Evolutionary conservation across 2,113 vertebrate genomes (phyloP).

Genomic region (Heterochromis multidens): DNA sequence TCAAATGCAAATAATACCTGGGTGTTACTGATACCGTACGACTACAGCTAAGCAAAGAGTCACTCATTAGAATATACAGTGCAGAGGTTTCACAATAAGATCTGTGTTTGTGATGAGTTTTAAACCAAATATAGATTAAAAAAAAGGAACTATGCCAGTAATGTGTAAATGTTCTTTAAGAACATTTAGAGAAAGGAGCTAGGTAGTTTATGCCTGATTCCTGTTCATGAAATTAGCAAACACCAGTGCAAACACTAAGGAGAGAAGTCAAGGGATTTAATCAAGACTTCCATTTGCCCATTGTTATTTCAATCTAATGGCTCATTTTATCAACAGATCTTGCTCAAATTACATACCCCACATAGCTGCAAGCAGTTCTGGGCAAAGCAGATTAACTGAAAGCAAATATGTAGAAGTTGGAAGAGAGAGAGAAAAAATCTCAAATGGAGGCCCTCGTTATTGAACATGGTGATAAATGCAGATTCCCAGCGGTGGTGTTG

Average conservation of each 20-base stretch:
- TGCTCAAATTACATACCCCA: constrained; percentile 16
- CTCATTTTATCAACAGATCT: constrained; percentile 42
- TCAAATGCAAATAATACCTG: constrained; percentile 27
- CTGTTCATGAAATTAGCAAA: not conserved
- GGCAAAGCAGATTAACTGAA: constrained; percentile 51
- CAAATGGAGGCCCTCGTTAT: constrained; percentile 41
- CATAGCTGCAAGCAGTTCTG: constrained; percentile 13
- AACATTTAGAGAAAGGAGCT: not conserved
- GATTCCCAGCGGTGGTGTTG: constrained; percentile 57
- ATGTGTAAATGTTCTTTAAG: not conserved
- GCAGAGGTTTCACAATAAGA: not conserved
- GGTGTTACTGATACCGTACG: not conserved
- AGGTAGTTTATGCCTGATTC: not conserved
- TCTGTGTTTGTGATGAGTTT: not conserved
- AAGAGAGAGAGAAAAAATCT: not conserved
- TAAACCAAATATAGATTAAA: not conserved
- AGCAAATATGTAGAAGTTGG: constrained; percentile 40
- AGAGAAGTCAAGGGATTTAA: constrained; percentile 21
- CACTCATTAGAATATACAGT: not conserved
- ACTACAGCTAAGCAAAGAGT: not conserved
- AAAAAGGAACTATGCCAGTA: not conserved
- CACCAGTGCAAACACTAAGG: not conserved
- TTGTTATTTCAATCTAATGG: constrained; percentile 35
- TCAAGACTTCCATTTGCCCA: constrained; percentile 21
- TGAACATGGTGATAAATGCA: constrained; percentile 39